Percentiles rank a stretch among this genome's conserved stretches.
Evolutionary conservation across 2,113 vertebrate genomes (phyloP).

Genomic region (Callaeas wilsoni): DNA sequence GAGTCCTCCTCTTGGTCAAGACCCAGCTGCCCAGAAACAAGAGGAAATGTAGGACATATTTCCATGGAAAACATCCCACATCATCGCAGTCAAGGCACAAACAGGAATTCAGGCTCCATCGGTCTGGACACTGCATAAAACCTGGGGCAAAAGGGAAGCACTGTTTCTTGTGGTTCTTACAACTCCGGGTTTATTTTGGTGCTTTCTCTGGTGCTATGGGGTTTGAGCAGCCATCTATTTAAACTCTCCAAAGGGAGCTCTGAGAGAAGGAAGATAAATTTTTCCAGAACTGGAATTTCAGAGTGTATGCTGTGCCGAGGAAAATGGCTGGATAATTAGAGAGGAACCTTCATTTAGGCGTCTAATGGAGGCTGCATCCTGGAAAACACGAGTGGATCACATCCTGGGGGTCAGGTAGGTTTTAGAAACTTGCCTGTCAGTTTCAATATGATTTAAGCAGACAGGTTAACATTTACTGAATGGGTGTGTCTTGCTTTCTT

Average conservation of each 20-base stretch:
- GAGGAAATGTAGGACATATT: background rate
- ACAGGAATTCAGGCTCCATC: background rate
- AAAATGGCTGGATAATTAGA: background rate
- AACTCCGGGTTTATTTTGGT: background rate
- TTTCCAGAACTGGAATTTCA: background rate
- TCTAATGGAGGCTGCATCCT: background rate
- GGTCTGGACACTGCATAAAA: background rate
- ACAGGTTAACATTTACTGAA: background rate
- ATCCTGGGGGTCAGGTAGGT: background rate
- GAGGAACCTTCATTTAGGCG: background rate
- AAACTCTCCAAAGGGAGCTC: background rate
- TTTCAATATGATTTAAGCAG: background rate
- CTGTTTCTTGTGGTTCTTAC: background rate
- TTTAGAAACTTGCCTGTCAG: background rate
- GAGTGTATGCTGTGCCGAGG: background rate
- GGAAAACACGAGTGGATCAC: background rate
- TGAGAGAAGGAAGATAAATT: background rate
- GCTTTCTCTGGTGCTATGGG: background rate
- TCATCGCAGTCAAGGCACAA: background rate
- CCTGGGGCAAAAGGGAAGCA: background rate
- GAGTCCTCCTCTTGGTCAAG: background rate
- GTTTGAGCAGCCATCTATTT: background rate
- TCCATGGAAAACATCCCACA: background rate
- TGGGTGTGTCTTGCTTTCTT: background rate
- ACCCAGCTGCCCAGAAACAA: background rate